Base-by-base conservation (phyloP, 2,113 vertebrate genomes). In the Engystomops pustulosus region DNA sequence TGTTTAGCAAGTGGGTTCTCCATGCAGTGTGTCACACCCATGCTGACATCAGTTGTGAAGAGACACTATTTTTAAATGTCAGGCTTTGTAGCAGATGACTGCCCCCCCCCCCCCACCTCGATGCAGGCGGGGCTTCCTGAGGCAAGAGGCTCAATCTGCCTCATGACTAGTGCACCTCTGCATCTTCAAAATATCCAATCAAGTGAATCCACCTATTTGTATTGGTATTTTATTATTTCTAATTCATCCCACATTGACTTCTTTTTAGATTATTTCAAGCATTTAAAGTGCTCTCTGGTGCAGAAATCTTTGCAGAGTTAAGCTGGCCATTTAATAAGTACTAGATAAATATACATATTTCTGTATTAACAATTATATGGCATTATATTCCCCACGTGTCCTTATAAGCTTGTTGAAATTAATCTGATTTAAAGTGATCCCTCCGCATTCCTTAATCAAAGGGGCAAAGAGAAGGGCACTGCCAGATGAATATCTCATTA, bases 351-450 rank as follows among this genome's bases (percentile, higher is more conserved):
- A 25, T 25, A 12, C 23, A 23, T 70, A 15, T 23, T 70, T 17
- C 9, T 18, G 4, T 10, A 38, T 60, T 2, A 25, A 36, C 14
- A 12, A 38, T 32, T 32, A 69, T 38, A n/a, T 36, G 41, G 9
- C 3, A 36, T 69, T 3, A 69, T 3, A 44, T 25, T 62, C 45
- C 12, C 38, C 17, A 32, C 47, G 6, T 3, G 23, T 32, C 18
- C 30, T 17, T 76, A 5, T 3, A 3, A 53, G 30, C 7, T 34
- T n/a, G 20, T 53, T 55, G 7, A 76, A 55, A 53, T 36, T 17
- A 45, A 41, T n/a, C 30, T 76, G 8, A 76, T 76, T 76, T 17
- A 34, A 55, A 76, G 47, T 36, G 72, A 30, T 10, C 30, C 30
- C 47, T 47, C 11, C 0, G 8, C 9, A 17, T 20, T 32, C 72